These are phyloP conservation scores for Mus pahari DNA, from an alignment of 2,113 vertebrate species.

Conservation along the genomic window DNA sequence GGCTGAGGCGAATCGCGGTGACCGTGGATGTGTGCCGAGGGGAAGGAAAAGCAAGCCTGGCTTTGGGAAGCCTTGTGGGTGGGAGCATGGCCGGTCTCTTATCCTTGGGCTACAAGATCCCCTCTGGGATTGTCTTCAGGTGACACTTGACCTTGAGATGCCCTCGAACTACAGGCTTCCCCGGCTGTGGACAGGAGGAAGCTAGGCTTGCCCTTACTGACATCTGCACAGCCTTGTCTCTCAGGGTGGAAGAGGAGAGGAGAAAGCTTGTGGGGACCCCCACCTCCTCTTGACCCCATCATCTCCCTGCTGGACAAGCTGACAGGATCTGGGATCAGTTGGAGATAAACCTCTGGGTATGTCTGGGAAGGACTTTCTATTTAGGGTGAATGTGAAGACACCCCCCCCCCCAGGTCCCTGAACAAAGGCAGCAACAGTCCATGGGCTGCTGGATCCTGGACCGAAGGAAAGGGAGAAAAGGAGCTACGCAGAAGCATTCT, in stretches of 20 bases:
- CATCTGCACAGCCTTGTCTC: rapidly evolving
- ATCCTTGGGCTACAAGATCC: not conserved
- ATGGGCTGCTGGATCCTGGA: not conserved
- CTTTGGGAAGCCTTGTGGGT: rapidly evolving
- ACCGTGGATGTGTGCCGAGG: not conserved
- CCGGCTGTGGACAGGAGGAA: not conserved
- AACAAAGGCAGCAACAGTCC: not conserved
- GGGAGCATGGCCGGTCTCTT: rapidly evolving
- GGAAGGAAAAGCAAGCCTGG: rapidly evolving
- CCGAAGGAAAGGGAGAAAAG: not conserved
- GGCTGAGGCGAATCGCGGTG: constrained; percentile 56
- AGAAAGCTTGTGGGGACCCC: not conserved
- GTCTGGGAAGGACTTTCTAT: not conserved
- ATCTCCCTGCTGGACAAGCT: not conserved
- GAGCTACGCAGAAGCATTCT: not conserved
- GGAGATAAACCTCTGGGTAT: not conserved
- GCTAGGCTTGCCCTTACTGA: not conserved
- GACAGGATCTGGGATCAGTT: not conserved
- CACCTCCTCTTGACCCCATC: not conserved
- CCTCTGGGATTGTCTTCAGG: not conserved
- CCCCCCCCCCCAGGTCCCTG: not conserved
- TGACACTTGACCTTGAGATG: not conserved
- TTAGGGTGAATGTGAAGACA: not conserved
- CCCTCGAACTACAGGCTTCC: not conserved
- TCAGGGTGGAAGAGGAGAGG: not conserved